A percentile compares a stretch with the other conserved stretches of the same genome.
These are phyloP conservation scores for Drosophila ananassae DNA, from an alignment of 1,140 invertebrate genomes.

Conservation along the genomic window DNA sequence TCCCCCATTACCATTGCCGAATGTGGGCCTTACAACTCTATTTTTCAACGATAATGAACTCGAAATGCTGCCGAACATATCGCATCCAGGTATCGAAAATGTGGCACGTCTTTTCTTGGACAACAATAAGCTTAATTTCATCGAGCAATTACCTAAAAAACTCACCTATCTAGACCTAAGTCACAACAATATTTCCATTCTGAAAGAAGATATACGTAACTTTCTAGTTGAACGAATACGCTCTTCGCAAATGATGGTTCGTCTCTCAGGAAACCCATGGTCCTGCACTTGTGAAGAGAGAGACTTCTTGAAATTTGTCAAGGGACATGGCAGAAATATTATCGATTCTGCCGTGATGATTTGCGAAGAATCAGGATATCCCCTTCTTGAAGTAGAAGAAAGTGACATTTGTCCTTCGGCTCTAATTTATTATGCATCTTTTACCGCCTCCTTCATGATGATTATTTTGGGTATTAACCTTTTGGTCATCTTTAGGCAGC, in stretches of 20 bases:
- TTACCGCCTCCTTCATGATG: background rate
- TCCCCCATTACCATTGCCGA: background rate
- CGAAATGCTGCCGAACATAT: background rate
- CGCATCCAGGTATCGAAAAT: background rate
- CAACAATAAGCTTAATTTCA: conserved; percentile 2
- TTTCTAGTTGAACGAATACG: background rate
- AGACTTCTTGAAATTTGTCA: conserved; percentile 17
- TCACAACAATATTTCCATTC: conserved; percentile 6
- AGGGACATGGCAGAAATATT: conserved; percentile 4
- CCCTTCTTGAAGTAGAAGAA: conserved; percentile 9
- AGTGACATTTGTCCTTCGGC: conserved; percentile 20
- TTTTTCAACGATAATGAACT: conserved; percentile 11
- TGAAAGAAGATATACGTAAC: background rate
- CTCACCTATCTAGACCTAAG: conserved; percentile 18
- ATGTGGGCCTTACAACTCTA: background rate
- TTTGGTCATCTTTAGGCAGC: conserved; percentile 16
- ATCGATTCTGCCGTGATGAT: conserved; percentile 1
- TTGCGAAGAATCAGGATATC: conserved; percentile 3
- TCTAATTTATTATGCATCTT: conserved; percentile 5
- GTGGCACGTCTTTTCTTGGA: conserved; percentile 3
- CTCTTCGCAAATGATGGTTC: background rate
- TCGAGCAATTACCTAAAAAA: background rate
- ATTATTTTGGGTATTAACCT: conserved; percentile 13
- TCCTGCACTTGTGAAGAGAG: conserved; percentile 16
- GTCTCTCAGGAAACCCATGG: conserved; percentile 18